Percentiles rank a stretch among this genome's conserved stretches.
These are phyloP conservation scores for Emydocephalus ijimae DNA, from an alignment of 2,113 vertebrate genomes.

Conservation along the genomic window DNA sequence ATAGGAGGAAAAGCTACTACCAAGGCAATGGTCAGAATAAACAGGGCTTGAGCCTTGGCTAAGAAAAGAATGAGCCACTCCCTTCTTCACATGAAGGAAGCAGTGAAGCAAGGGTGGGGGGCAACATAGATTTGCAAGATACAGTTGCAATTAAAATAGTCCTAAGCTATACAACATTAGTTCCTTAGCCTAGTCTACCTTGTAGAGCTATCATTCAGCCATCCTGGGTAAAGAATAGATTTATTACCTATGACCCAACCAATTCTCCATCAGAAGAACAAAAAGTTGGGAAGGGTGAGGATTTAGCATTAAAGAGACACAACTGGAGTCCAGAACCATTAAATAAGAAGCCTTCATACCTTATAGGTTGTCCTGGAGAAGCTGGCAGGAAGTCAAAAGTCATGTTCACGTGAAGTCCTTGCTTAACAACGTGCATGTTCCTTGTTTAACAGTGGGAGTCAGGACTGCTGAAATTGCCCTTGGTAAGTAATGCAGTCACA, in stretches of 20 bases:
- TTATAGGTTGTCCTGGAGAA: neutral
- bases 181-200: neutral
- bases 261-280: neutral
- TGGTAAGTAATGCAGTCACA: neutral
- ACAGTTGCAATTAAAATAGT: neutral
- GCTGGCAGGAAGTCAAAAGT: neutral
- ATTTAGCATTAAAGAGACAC: neutral
- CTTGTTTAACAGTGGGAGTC: neutral
- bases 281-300: neutral
- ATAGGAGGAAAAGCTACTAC: neutral
- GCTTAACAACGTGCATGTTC: neutral
- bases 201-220: neutral
- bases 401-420: neutral
- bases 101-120: fast-evolving
- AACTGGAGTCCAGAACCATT: neutral
- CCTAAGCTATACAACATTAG: neutral
- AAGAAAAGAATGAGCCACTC: neutral
- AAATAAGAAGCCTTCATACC: neutral
- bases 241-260: neutral
- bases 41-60: neutral
- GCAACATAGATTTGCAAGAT: neutral
- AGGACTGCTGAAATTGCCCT: neutral
- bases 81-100: neutral
- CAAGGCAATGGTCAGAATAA: neutral
- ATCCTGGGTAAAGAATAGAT: neutral